Percentiles rank a stretch among this genome's conserved stretches.
These are phyloP conservation scores for Chymomyza caudatula DNA, from an alignment of 2,888 invertebrate genomes.

Conservation along the genomic window DNA sequence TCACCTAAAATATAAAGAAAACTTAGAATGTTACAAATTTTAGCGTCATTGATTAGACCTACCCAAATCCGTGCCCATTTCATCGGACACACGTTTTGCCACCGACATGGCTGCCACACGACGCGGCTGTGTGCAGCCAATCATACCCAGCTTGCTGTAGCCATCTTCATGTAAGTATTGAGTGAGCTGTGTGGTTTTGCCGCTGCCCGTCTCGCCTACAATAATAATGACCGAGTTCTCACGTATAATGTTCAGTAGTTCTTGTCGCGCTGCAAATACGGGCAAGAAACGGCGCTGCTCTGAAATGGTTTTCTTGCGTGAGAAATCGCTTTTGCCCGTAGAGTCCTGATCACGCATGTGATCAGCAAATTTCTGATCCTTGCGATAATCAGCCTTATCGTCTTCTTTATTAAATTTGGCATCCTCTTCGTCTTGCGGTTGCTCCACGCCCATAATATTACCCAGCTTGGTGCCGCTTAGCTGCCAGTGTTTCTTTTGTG, in stretches of 20 bases:
- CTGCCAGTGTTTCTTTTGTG: slow-evolving; percentile 99
- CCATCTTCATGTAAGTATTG: slow-evolving; percentile 99
- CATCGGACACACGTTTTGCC: slow-evolving; percentile 98
- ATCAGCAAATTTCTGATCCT: slow-evolving; percentile 97
- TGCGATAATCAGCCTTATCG: slow-evolving; percentile 90
- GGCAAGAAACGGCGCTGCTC: slow-evolving; percentile 96
- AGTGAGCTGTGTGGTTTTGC: slow-evolving; percentile 97
- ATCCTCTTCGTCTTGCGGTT: slow-evolving; percentile 88
- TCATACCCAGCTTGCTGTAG: slow-evolving; percentile 93
- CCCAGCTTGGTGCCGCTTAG: slow-evolving; percentile 92
- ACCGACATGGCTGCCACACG: slow-evolving; percentile 99
- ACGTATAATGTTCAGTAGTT: slow-evolving; percentile 92
- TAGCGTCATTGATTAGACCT: slow-evolving; percentile 25
- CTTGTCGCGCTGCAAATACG: slow-evolving; percentile 96
- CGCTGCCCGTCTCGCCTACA: slow-evolving; percentile 83
- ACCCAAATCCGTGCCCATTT: slow-evolving; percentile 94
- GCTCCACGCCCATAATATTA: slow-evolving; percentile 96
- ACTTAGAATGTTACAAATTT: neutral
- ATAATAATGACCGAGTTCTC: slow-evolving; percentile 97
- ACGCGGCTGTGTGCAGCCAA: slow-evolving; percentile 98
- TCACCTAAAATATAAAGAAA: slow-evolving; percentile 80
- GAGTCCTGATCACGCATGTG: slow-evolving; percentile 87
- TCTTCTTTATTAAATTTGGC: slow-evolving; percentile 81
- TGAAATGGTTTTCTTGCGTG: slow-evolving; percentile 88
- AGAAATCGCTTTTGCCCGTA: slow-evolving; percentile 88